Evolutionary conservation across 1,140 invertebrate species (phyloP), one percentile per base, ranked within the genome.

Genomic region (Tetranychus cinnabarinus): DNA sequence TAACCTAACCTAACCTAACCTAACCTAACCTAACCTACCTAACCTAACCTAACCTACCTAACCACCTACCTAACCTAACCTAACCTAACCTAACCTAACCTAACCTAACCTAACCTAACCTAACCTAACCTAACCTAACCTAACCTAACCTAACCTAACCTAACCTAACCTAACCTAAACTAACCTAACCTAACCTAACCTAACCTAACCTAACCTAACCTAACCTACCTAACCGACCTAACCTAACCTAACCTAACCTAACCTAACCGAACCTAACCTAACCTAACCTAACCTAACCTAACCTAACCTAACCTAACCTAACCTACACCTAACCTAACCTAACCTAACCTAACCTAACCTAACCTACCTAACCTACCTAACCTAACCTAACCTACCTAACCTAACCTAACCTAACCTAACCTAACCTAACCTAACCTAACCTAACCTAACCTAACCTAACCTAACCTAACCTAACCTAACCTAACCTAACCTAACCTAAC

Each of bases 171-270:
- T 63, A 66, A 66, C 65, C 65, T 63, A 66, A 66, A 63, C 65
- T 63, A 66, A 66, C 64, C 63, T 58, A 65, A 65, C 65, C 65
- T 63, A 66, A 66, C 65, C 65, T 62, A 65, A 65, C 63, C 66
- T 62, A 66, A 66, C 66, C 66, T 62, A 66, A 66, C 66, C 66
- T 62, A 66, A 66, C 65, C 66, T n/a, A n/a, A n/a, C n/a, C n/a
- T n/a, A n/a, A n/a, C n/a, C n/a, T n/a, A n/a, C n/a, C n/a, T n/a
- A n/a, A 54, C 66, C 47, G 59, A 66, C 63, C 65, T 55, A 61
- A 64, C 39, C 45, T 46, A 46, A 46, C 62, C 66, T 54, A 66
- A 66, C 66, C 65, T 59, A 65, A 64, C 62, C 59, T 47, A 66
- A 64, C 65, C 66, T 56, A 66, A 66, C 66, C 66, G 56, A 66